phyloP scores from a whole-genome alignment of 2,888 invertebrate species.

The Neocrepidodera transversa region DNA sequence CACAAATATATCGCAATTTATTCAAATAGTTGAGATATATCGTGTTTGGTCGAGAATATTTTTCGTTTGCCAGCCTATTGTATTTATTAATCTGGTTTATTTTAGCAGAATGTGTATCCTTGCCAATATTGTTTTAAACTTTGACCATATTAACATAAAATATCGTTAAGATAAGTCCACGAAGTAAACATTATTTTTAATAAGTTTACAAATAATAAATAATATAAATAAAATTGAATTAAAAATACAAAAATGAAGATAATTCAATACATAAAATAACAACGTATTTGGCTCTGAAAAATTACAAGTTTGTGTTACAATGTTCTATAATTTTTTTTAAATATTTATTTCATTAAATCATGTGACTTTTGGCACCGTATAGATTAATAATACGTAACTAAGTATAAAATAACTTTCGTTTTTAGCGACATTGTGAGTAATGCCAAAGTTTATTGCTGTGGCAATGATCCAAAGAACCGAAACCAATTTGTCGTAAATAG shows the following conservation, averaged over 20 bases:
- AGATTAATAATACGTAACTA: constrained; percentile 4
- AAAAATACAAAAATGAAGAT: too few species aligned
- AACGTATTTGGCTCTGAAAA: too few species aligned
- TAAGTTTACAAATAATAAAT: too few species aligned
- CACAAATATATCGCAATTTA: constrained; percentile 30
- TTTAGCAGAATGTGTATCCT: background rate
- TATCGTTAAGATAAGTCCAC: background rate
- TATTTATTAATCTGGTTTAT: background rate
- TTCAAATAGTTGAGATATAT: constrained; percentile 21
- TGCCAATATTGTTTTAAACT: constrained; percentile 8
- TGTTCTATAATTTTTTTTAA: too few species aligned
- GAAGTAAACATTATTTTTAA: too few species aligned
- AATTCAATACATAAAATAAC: too few species aligned
- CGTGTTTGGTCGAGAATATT: background rate
- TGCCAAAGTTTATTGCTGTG: constrained; percentile 15
- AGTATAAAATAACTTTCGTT: constrained; percentile 11
- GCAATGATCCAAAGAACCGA: constrained; percentile 14
- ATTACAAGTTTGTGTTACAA: too few species aligned
- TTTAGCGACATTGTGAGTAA: constrained; percentile 11
- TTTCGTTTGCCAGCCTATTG: background rate
- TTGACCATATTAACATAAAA: background rate
- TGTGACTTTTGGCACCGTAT: too few species aligned
- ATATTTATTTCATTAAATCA: too few species aligned
- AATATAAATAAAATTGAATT: too few species aligned
- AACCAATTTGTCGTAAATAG: constrained; percentile 16